Evolutionary conservation across 2,888 invertebrate species (phyloP), one percentile per base, ranked within the genome.

Genomic region (Ormyrus thymus): DNA sequence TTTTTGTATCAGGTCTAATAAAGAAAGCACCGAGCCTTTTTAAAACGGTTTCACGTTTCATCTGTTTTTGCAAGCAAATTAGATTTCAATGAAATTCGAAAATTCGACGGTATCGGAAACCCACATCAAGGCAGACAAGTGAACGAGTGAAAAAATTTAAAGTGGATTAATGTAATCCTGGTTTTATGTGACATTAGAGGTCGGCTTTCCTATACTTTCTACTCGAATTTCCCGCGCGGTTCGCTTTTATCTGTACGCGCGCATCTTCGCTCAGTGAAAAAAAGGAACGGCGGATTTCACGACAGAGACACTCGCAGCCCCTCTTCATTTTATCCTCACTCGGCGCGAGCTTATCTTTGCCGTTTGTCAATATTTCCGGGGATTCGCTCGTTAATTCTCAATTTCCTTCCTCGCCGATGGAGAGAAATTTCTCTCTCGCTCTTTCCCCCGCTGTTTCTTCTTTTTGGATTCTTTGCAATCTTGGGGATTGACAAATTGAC

Each of bases 351-450:
- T 78, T 72, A 78, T 73, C 69, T 70, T 64, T 74, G 74, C 64
- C 74, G 55, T 46, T 70, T 78, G 73, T 78, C 78, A 78, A 78
- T 78, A 74, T 74, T 70, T 78, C 70, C 69, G 62, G 55, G 56
- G 29, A 74, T 70, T 74, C 64, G 58, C 74, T 74, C 59, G 68
- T 78, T 78, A 78, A 78, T 74, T 78, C 64, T 43, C 70, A 78
- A 74, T 74, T 70, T 74, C 78, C 74, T 78, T 74, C 43, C 56
- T 61, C 45, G 61, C 13, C 29, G 29, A 29, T 45, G 48, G 29
- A 50, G 72, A 69, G 61, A 51, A 56, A 78, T 73, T 66, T 68
- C 65, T 58, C 51, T 69, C 15, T 29, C 9, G 55, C 10, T 56
- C n/a, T 46, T 51, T 61, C 29, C 7, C 46, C 46, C 43, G 6